Percentiles rank a stretch among this genome's conserved stretches.
Evolutionary conservation across 2,797 vertebrate species (phyloP).

Genomic region (Semotilus atromaculatus): DNA sequence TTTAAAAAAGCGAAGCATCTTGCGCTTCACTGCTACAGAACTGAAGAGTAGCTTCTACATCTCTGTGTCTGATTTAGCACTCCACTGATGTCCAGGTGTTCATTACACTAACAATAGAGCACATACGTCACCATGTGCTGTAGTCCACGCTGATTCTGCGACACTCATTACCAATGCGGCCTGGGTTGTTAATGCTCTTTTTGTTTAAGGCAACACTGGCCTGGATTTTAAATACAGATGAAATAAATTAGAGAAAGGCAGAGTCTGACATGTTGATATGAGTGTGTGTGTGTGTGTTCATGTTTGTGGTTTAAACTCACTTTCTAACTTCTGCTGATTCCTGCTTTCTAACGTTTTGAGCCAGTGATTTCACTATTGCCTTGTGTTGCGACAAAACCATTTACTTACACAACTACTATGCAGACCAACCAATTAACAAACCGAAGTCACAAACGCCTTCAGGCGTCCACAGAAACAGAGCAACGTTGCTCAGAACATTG

Average conservation of each 20-base stretch:
- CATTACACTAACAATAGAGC: constrained; percentile 84
- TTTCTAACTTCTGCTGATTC: constrained; percentile 11
- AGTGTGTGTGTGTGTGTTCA: background rate
- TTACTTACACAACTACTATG: constrained; percentile 18
- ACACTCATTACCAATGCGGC: constrained; percentile 73
- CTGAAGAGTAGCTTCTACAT: constrained; percentile 68
- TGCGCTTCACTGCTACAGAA: constrained; percentile 60
- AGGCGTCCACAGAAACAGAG: constrained; percentile 10
- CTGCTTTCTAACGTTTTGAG: background rate
- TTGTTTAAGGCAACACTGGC: constrained; percentile 83
- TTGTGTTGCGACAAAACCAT: background rate
- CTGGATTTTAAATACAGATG: constrained; percentile 77
- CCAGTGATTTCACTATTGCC: constrained; percentile 23
- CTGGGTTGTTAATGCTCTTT: constrained; percentile 83
- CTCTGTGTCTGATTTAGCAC: constrained; percentile 73
- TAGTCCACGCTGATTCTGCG: constrained; percentile 70
- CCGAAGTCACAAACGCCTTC: background rate
- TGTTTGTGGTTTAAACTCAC: background rate
- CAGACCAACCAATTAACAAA: background rate
- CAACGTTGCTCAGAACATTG: constrained; percentile 12
- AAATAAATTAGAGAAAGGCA: constrained; percentile 63
- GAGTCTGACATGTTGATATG: constrained; percentile 10
- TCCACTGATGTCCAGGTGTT: constrained; percentile 80
- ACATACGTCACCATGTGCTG: constrained; percentile 70
- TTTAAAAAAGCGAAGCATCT: constrained; percentile 38